Base-by-base conservation (phyloP, 2,797 vertebrate genomes). In the Peromyscus nudipes region DNA sequence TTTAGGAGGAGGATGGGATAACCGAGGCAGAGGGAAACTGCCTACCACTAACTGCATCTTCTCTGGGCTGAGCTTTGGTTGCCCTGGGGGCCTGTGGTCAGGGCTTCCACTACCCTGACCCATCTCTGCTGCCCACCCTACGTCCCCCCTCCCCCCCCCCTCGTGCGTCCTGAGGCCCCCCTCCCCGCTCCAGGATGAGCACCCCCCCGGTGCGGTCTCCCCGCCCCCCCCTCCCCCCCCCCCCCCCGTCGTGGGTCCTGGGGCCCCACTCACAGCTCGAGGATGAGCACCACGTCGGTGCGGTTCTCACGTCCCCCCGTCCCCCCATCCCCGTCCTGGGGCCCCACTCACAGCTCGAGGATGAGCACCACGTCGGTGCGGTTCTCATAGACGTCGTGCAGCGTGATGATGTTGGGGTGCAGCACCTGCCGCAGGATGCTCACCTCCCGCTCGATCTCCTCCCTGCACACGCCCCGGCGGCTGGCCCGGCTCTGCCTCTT, bases 181-280 rank as follows among this genome's bases (percentile, higher is more conserved):
- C 99, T 99, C 98, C 99, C 99, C 99, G 99, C 98, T 99, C 99
- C 0, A 99, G 99, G 98, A 99, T 99, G 89, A 99, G 99, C 96
- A 99, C 99, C 96, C 99, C 99, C 0, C 99, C 99, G 0, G 99
- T 99, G 98, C 99, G 99, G 98, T 99, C 99, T 98, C 99, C 99
- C 0, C 40, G 4, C 4, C 40, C 40, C 40, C 40, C 40, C n/a
- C n/a, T n/a, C n/a, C n/a, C n/a, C n/a, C n/a, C 55, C 29, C 57
- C 6, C 46, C 46, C 49, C 65, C 67, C 34, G 16, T 2, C 34
- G 1, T 0, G 27, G 91, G 92, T 19, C 94, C 65, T 4, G 60
- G 75, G 19, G 6, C 90, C 94, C 62, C 94, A 99, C 99, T 99
- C 98, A 99, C 99, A 99, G 99, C 98, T 99, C 99, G 0, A 99